Conservation (phyloP, 2,888 invertebrate species). For the Himalopsyche japonica region DNA sequence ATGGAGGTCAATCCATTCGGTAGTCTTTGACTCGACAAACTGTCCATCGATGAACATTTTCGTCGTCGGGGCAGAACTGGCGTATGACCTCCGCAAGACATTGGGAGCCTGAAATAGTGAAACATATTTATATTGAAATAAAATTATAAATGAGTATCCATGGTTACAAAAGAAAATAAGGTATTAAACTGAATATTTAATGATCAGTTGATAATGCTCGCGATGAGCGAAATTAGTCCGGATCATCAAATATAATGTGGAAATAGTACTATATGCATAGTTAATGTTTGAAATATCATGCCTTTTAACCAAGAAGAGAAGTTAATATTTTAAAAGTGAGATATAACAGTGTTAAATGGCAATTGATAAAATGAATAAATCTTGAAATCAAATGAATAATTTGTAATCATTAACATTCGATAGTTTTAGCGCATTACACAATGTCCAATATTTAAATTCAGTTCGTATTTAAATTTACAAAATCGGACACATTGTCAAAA, state of each 20-base stretch:
- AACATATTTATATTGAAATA: background rate
- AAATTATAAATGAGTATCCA: too few relatives aligned
- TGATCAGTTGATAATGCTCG: too few relatives aligned
- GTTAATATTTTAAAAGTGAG: too few relatives aligned
- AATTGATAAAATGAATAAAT: background rate
- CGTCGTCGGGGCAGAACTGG: conserved; percentile 71
- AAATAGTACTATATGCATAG: too few relatives aligned
- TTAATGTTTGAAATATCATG: too few relatives aligned
- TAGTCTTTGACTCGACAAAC: conserved; percentile 89
- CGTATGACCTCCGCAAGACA: conserved; percentile 55
- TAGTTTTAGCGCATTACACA: background rate
- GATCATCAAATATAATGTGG: too few relatives aligned
- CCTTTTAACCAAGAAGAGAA: too few relatives aligned
- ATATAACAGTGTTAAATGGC: too few relatives aligned
- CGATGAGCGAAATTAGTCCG: too few relatives aligned
- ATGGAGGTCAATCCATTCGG: conserved; percentile 92
- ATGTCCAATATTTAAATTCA: background rate
- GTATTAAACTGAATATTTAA: too few relatives aligned
- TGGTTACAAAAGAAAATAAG: too few relatives aligned
- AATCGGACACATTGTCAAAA: background rate
- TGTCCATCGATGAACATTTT: conserved; percentile 96
- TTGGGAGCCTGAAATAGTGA: conserved; percentile 35
- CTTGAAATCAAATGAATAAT: background rate
- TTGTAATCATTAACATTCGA: background rate
- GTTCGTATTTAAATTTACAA: background rate